Base-by-base conservation (phyloP, 2,113 vertebrate species). In the Clarias batrachus region DNA sequence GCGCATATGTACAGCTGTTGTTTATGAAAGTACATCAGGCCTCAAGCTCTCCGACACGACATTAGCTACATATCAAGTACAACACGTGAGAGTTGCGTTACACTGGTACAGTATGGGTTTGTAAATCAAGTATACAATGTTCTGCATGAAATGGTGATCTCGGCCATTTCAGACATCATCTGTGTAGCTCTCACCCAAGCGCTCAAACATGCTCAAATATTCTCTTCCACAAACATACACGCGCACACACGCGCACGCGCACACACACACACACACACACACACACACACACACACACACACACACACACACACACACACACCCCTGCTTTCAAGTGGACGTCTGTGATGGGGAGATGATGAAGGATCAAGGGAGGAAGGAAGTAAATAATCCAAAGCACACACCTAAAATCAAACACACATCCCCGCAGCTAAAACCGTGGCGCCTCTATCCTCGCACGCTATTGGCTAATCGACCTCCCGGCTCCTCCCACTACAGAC, bases 31-130 rank as follows among this genome's bases (percentile, higher is more conserved):
- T 83, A 12, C 33, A n/a, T 76, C 76, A 85, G 4, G 3, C 48
- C 81, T 83, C 9, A 65, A 9, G 25, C 80, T 80, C 14, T 66
- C 25, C 56, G 27, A 74, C 65, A 66, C 57, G 52, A 25, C 73
- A 71, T 88, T 84, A 90, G 82, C 73, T 84, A 4, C 37, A 84
- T 84, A 84, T 57, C 84, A 63, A 85, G 63, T 74, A 71, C 91
- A 90, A 89, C 87, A 79, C 23, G 6, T 48, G 48, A 56, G 85
- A 79, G 78, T 73, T 89, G 82, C 41, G 56, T 37, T 81, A 23
- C 13, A 41, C 4, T 1, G 4, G 59, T 59, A 16, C 25, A 27
- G 12, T 9, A 17, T 57, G n/a, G 0, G 8, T 60, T 80, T 57
- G 4, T 12, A 7, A 48, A 48, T 8, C 48, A 48, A 0, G 33